Evolutionary conservation across 2,888 invertebrate genomes (phyloP), one percentile per base, ranked within the genome.

Genomic region (Scelioninae gen. 1): DNA sequence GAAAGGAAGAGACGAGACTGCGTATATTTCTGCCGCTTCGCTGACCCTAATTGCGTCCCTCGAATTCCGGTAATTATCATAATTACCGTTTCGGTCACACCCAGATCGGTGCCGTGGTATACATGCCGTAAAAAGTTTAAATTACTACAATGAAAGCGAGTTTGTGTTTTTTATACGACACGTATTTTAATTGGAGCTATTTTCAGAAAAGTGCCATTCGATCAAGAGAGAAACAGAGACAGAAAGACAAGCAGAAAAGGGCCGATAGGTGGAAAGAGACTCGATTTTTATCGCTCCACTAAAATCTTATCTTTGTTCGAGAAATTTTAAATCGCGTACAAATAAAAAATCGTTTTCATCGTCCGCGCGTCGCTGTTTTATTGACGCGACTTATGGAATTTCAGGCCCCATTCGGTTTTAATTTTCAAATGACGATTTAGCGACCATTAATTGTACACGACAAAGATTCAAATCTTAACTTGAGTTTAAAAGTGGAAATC

Each of bases 41-140:
- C 81, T 85, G 85, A 83, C 85, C 87, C 84, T 88, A 88, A 88
- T 88, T 89, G 86, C 87, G 87, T 87, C 86, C 88, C 88, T 85
- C 88, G 88, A 88, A 90, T 90, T 90, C 90, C 90, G 89, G 89
- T 89, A 90, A 90, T 91, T 90, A 90, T 89, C 87, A 89, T 90
- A 91, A 91, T 91, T 89, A 88, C 86, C 84, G 83, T 77, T 83
- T 84, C 85, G 85, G 88, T 87, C 88, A 88, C 89, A 88, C 88
- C 88, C 88, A 89, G 89, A 90, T 88, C 87, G 88, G 86, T 85
- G 85, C 85, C 74, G 72, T 72, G 34, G 82, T 77, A 79, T 68
- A 82, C 72, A 79, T 31, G 79, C 72, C 83, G 69, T 83, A 75
- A 79, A 79, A 79, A 80, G 51, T 80, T 76, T 53, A 83, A 83